phyloP scores from a whole-genome alignment of 92 coral and sea anemone species.

The Porites cylindrica region DNA sequence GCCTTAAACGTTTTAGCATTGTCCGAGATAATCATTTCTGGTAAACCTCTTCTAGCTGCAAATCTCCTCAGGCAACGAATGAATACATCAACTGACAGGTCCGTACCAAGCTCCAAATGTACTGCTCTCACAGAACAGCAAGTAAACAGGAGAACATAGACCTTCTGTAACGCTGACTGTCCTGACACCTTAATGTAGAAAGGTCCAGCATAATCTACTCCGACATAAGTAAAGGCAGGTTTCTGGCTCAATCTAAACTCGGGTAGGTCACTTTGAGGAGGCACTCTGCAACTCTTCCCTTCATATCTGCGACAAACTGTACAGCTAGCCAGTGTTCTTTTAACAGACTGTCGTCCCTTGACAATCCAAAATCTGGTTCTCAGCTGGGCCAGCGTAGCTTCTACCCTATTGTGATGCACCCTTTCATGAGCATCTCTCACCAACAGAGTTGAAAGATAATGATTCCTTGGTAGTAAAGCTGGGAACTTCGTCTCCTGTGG shows the following conservation, averaged over 20 bases:
- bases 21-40: constrained; percentile 48
- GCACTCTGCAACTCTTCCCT: constrained; percentile 45
- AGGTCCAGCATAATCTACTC: constrained; percentile 56
- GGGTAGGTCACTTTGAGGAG: constrained; percentile 49
- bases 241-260: constrained; percentile 17
- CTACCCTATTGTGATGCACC: constrained; percentile 48
- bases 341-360: constrained; percentile 46
- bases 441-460: constrained; percentile 44
- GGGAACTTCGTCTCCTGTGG: constrained; percentile 36
- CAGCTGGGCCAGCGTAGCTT: constrained; percentile 45
- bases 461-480: constrained; percentile 49
- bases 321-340: constrained; percentile 38
- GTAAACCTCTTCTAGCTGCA: constrained; percentile 58
- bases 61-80: constrained; percentile 52
- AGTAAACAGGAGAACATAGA: constrained; percentile 57
- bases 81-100: constrained; percentile 48
- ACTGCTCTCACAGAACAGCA: constrained; percentile 65
- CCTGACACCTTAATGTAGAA: constrained; percentile 16
- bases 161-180: constrained; percentile 45
- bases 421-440: not conserved
- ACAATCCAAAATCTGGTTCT: constrained; percentile 55
- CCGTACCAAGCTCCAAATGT: constrained; percentile 56
- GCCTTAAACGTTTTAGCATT: constrained; percentile 73
- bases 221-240: constrained; percentile 39
- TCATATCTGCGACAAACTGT: constrained; percentile 29